Conservation (phyloP, 1,140 invertebrate species). For the Conus ventricosus region DNA sequence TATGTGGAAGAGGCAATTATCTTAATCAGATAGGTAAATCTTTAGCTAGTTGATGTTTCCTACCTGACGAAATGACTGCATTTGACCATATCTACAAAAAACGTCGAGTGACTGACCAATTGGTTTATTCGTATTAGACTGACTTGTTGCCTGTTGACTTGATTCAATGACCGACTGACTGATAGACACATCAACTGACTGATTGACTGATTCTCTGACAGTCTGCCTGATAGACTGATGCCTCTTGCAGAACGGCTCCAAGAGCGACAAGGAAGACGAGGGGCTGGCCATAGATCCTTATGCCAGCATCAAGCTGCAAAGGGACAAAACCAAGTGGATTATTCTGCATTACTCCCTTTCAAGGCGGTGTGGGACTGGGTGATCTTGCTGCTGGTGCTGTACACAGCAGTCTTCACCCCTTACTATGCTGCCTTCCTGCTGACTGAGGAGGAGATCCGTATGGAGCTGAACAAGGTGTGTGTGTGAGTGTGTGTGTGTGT, state of each 20-base stretch:
- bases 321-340: slow-evolving; percentile 77
- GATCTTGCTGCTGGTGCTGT: slow-evolving; percentile 96
- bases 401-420: slow-evolving; percentile 99
- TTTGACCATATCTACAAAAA: no score
- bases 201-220: no score
- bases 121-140: no score
- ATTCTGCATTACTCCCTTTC: slow-evolving; percentile 98
- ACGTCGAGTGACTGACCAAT: no score
- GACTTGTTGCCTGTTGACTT: no score
- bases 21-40: no score
- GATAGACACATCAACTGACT: no score
- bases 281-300: slow-evolving; percentile 28
- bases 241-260: slow-evolving; percentile 12
- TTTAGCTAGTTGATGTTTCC: no score
- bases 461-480: slow-evolving; percentile 67
- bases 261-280: slow-evolving; percentile 38
- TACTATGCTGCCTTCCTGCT: slow-evolving; percentile 98
- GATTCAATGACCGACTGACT: no score
- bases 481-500: slow-evolving; percentile 37
- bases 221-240: no score
- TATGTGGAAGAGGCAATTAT: no score
- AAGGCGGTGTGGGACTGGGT: slow-evolving; percentile 99
- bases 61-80: no score
- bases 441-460: slow-evolving; percentile 81
- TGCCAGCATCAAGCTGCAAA: slow-evolving; percentile 50